Evolutionary conservation across 2,113 vertebrate species (phyloP).

Genomic region (Shinisaurus crocodilurus): DNA sequence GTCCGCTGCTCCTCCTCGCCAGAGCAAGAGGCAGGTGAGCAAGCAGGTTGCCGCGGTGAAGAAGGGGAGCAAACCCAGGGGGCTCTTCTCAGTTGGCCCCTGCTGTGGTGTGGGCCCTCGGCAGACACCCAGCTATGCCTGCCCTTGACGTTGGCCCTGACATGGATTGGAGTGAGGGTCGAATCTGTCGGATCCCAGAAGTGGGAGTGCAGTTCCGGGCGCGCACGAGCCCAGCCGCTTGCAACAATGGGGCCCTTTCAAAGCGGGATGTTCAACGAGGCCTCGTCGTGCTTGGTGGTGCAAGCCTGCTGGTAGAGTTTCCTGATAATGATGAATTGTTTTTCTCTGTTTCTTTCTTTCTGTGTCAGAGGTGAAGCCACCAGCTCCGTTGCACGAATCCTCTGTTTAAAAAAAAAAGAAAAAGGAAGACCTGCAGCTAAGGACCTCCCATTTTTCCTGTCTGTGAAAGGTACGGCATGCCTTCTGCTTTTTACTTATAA

Average conservation of each 20-base stretch:
- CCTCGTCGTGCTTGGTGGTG: conserved; percentile 8
- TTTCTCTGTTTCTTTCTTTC: not conserved
- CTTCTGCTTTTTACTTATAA: not conserved
- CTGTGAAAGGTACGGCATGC: conserved; percentile 26
- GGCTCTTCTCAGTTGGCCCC: too few species aligned
- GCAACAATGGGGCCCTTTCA: conserved; percentile 18
- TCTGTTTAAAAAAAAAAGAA: not conserved
- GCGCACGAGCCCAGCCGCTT: not conserved
- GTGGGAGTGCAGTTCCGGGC: not conserved
- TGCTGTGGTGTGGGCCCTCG: too few species aligned
- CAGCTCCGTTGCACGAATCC: not conserved
- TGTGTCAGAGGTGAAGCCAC: conserved; percentile 17
- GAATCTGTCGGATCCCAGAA: not conserved
- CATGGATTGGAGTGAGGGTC: too few species aligned
- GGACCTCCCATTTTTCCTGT: conserved; percentile 21
- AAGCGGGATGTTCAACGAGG: not conserved
- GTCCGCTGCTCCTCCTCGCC: too few species aligned
- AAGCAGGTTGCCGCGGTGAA: too few species aligned
- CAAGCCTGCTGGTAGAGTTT: not conserved
- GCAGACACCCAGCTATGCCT: too few species aligned
- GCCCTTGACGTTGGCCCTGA: not conserved
- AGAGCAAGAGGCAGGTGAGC: too few species aligned
- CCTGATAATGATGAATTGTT: not conserved
- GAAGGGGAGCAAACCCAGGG: too few species aligned
- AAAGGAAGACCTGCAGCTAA: too few species aligned